phyloP scores from a whole-genome alignment of 2,888 invertebrate species.

The Leucophenga montana region DNA sequence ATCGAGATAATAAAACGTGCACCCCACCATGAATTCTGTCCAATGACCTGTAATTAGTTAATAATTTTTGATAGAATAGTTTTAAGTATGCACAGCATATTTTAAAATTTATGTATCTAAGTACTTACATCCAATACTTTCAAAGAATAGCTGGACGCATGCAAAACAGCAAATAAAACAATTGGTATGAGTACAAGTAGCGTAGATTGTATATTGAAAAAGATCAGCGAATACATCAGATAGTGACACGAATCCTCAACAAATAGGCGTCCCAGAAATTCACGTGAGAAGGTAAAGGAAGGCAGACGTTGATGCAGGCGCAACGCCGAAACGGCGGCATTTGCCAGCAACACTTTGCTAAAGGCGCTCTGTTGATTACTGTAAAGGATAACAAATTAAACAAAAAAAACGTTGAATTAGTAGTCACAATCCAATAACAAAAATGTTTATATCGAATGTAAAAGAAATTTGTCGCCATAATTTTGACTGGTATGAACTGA shows the following conservation, averaged over 20 bases:
- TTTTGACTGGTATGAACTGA: too few relatives aligned
- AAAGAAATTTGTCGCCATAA: too few relatives aligned
- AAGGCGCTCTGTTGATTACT: slow-evolving; percentile 87
- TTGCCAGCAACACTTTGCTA: slow-evolving; percentile 92
- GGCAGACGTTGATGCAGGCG: slow-evolving; percentile 95
- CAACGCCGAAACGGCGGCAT: slow-evolving; percentile 95
- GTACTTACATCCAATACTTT: slow-evolving; percentile 91
- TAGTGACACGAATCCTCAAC: slow-evolving; percentile 97
- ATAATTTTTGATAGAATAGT: slow-evolving; percentile 7
- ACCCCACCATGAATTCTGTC: slow-evolving; percentile 94
- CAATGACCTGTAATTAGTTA: slow-evolving; percentile 80
- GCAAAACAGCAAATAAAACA: slow-evolving; percentile 91
- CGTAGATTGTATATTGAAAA: slow-evolving; percentile 91
- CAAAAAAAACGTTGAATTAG: not conserved
- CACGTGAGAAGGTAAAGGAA: slow-evolving; percentile 84
- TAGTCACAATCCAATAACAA: not conserved
- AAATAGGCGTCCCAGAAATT: slow-evolving; percentile 86
- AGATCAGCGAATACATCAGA: slow-evolving; percentile 94
- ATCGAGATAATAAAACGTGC: slow-evolving; percentile 88
- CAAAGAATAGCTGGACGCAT: slow-evolving; percentile 93
- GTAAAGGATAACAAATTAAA: slow-evolving; percentile 65
- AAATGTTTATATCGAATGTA: too few relatives aligned
- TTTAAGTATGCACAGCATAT: not conserved
- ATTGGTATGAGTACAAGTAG: slow-evolving; percentile 92
- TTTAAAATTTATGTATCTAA: too few relatives aligned